These are phyloP conservation scores for Genyomyrus donnyi DNA, from an alignment of 2,113 vertebrate species.

Conservation along the genomic window DNA sequence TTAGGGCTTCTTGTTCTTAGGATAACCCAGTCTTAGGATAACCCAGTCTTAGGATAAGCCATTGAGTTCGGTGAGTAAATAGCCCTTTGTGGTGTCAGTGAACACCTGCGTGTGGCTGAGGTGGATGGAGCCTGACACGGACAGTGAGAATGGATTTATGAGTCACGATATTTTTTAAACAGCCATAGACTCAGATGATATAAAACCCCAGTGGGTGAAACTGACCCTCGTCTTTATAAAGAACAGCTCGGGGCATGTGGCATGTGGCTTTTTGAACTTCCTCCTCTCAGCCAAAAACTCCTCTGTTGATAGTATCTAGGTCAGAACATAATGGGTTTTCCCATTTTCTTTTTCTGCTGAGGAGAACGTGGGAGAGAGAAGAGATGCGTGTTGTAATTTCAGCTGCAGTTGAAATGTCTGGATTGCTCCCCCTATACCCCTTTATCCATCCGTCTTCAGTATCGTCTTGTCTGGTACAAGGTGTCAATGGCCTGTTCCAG, in stretches of 20 bases:
- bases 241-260: neutral
- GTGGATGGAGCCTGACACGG: neutral
- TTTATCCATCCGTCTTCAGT: neutral
- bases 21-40: too few species aligned
- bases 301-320: neutral
- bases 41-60: neutral
- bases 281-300: neutral
- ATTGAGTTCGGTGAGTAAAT: neutral
- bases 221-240: slow-evolving; percentile 15
- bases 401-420: neutral
- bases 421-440: neutral
- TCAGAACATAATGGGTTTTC: neutral
- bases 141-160: neutral
- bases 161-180: neutral
- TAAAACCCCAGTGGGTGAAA: slow-evolving; percentile 19
- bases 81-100: neutral
- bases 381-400: neutral
- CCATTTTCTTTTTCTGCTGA: neutral
- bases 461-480: neutral
- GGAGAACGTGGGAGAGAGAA: neutral
- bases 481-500: neutral
- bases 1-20: neutral
- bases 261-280: neutral
- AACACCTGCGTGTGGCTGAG: neutral
- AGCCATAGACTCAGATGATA: slow-evolving; percentile 17